Base-by-base conservation (phyloP, 2,113 vertebrate genomes). In the Pardalotus punctatus region DNA sequence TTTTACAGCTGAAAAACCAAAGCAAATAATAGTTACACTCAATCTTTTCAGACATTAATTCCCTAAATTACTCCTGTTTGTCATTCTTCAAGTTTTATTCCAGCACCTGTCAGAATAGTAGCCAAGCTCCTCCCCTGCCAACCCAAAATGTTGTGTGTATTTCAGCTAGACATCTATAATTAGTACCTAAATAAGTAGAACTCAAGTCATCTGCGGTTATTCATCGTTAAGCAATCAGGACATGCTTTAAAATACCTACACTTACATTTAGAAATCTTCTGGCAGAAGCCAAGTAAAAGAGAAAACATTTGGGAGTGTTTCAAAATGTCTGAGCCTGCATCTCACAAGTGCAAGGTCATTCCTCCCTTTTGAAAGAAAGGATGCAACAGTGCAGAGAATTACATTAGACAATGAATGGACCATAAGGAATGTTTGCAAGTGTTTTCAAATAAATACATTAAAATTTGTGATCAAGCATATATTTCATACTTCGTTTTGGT, bases 121-220 rank as follows among this genome's bases (percentile, higher is more conserved):
- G 51, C 70, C 50, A 76, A 72, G 29, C 62, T 93, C 62, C 87
- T 85, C 84, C 78, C 51, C 21, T 56, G 14, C 35, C 70, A 81
- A 61, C 40, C 86, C 48, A 79, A 72, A 79, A 29, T n/a, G 11
- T 27, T 94, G 71, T 25, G 24, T 77, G 47, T 62, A 77, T 95
- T 94, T 95, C 78, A 93, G 50, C 47, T 33, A 61, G 54, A 72
- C 65, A 72, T 53, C 36, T 84, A 38, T 89, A 94, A 97, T 95
- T 94, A 96, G 69, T 87, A 53, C 38, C 33, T 84, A 40, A 90
- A 47, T 48, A 69, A 72, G 70, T 2, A 87, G 50, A 94, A 84
- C 28, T 89, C 35, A 78, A 62, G 18, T 87, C 33, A 38, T 73
- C 70, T 80, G 89, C 0, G 1, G 45, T 85, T 94, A 21, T 76